Percentiles rank a stretch among this genome's conserved stretches.
These are phyloP conservation scores for Trichonephila clavipes DNA, from an alignment of 1,140 invertebrate genomes.

Conservation along the genomic window DNA sequence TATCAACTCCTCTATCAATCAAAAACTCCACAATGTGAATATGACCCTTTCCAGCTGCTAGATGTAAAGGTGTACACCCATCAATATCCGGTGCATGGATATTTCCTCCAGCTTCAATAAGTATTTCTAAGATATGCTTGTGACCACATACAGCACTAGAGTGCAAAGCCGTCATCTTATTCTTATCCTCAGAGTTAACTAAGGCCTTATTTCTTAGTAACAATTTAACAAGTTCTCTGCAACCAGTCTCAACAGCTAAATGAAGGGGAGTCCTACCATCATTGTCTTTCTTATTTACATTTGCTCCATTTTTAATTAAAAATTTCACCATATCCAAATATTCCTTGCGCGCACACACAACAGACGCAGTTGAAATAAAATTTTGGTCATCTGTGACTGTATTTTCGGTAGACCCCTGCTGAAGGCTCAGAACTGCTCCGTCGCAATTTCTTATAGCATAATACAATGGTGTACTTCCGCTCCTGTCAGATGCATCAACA, in stretches of 20 bases:
- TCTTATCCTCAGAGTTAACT: constrained; percentile 87
- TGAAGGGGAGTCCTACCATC: constrained; percentile 79
- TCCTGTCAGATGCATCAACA: neutral
- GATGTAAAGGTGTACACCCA: neutral
- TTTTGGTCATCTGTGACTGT: neutral
- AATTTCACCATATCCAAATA: constrained; percentile 76
- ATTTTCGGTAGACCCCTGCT: neutral
- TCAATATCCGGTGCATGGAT: neutral
- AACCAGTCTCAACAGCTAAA: constrained; percentile 79
- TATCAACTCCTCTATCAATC: neutral
- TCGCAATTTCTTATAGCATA: constrained; percentile 79
- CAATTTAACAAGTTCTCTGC: constrained; percentile 80
- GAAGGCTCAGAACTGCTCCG: constrained; percentile 68
- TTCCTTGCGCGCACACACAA: constrained; percentile 79
- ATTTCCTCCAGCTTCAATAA: neutral
- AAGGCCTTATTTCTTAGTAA: constrained; percentile 89
- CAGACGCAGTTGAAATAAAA: constrained; percentile 76
- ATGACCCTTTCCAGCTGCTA: constrained; percentile 72
- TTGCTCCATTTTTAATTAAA: constrained; percentile 76
- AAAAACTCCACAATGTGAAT: constrained; percentile 52
- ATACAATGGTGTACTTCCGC: constrained; percentile 79
- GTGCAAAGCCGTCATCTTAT: neutral
- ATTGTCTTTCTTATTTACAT: constrained; percentile 82
- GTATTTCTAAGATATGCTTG: neutral
- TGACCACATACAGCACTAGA: neutral